Conservation (phyloP, 2,888 invertebrate genomes). For the Lasioglossum oenotherae region DNA sequence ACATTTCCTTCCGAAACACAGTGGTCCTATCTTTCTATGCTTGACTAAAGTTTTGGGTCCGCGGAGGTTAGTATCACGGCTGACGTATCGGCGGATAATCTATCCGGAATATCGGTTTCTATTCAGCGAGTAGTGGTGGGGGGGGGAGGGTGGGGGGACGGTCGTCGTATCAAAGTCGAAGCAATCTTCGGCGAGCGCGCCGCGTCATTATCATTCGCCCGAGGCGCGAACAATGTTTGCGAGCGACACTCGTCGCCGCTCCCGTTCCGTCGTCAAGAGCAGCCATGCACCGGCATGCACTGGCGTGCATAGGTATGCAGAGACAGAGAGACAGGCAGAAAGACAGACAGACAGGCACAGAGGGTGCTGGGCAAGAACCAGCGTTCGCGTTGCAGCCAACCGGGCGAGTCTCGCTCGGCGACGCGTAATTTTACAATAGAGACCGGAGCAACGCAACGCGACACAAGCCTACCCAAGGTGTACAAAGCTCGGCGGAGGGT, state of each 20-base stretch:
- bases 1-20: no score
- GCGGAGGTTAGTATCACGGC: not conserved
- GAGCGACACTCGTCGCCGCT: slow-evolving; percentile 27
- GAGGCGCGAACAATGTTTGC: slow-evolving; percentile 19
- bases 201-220: slow-evolving; percentile 27
- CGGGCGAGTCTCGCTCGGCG: slow-evolving; percentile 1
- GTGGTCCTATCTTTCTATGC: not conserved
- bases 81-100: not conserved
- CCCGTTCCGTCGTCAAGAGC: slow-evolving; percentile 12
- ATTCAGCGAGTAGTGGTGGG: not conserved
- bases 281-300: not conserved
- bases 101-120: not conserved
- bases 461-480: slow-evolving; percentile 18
- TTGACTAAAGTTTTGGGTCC: not conserved
- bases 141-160: not conserved
- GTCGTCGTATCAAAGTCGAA: slow-evolving; percentile 30
- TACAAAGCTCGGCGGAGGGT: slow-evolving; percentile 16
- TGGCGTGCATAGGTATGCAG: not conserved
- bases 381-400: slow-evolving; percentile 8
- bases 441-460: not conserved
- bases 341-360: not conserved
- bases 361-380: not conserved
- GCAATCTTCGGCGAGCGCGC: slow-evolving; percentile 26
- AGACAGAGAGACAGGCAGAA: not conserved
- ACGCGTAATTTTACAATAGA: slow-evolving; percentile 37